Evolutionary conservation across 2,113 vertebrate genomes (phyloP).

Genomic region (Anas platyrhynchos): DNA sequence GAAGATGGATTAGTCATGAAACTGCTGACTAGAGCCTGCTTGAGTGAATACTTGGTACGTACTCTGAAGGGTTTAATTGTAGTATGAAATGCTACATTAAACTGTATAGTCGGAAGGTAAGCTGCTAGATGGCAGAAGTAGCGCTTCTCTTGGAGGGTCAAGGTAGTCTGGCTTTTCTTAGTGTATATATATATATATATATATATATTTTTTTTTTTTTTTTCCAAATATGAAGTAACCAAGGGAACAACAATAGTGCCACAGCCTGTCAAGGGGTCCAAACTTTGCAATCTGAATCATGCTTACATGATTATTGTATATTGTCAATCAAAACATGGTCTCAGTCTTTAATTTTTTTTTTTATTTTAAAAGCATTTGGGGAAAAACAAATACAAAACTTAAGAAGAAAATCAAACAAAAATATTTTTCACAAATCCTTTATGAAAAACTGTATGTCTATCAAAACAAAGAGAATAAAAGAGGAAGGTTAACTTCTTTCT

Average conservation of each 20-base stretch:
- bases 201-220: too few species aligned
- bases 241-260: too few species aligned
- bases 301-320: background rate
- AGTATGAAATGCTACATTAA: accelerated
- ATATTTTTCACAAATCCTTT: background rate
- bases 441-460: background rate
- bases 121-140: background rate
- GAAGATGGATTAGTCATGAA: background rate
- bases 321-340: background rate
- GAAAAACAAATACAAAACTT: background rate
- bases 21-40: background rate
- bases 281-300: background rate
- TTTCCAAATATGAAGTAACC: too few species aligned
- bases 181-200: too few species aligned
- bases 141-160: background rate
- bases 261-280: background rate
- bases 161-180: background rate
- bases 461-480: background rate
- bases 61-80: background rate
- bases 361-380: background rate
- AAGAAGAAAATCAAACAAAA: background rate
- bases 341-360: background rate
- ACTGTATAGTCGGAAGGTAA: background rate
- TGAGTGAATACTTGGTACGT: background rate
- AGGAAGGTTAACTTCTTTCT: background rate